Evolutionary conservation across 2,113 vertebrate genomes (phyloP).

Genomic region (Platysternon megacephalum): DNA sequence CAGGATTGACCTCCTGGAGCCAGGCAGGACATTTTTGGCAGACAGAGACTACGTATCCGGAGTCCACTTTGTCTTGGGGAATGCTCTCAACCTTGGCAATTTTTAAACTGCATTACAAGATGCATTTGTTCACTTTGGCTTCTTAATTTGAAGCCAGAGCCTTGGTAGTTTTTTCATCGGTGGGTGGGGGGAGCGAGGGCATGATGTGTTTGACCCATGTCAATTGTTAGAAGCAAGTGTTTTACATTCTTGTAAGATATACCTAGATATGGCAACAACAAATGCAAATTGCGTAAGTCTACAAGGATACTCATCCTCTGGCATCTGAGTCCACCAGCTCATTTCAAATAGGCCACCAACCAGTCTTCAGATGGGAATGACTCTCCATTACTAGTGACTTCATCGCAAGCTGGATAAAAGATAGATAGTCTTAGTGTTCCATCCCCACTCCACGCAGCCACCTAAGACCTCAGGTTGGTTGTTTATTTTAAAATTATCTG

Average conservation of each 20-base stretch:
- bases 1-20: not conserved
- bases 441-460: not conserved
- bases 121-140: not conserved
- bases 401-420: not conserved
- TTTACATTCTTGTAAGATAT: not conserved
- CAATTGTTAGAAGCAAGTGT: not conserved
- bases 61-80: not conserved
- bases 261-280: not conserved
- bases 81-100: not conserved
- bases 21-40: too few relatives aligned
- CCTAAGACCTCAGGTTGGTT: not conserved
- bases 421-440: not conserved
- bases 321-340: not conserved
- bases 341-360: not conserved
- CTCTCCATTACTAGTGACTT: not conserved
- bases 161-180: not conserved
- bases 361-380: not conserved
- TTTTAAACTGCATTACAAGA: not conserved
- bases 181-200: not conserved
- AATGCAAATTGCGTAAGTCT: not conserved
- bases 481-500: not conserved
- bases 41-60: too few relatives aligned
- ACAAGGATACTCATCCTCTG: accelerated
- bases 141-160: not conserved
- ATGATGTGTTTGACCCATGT: not conserved